phyloP scores from a whole-genome alignment of 2,888 invertebrate genomes.

The Empis livida region DNA sequence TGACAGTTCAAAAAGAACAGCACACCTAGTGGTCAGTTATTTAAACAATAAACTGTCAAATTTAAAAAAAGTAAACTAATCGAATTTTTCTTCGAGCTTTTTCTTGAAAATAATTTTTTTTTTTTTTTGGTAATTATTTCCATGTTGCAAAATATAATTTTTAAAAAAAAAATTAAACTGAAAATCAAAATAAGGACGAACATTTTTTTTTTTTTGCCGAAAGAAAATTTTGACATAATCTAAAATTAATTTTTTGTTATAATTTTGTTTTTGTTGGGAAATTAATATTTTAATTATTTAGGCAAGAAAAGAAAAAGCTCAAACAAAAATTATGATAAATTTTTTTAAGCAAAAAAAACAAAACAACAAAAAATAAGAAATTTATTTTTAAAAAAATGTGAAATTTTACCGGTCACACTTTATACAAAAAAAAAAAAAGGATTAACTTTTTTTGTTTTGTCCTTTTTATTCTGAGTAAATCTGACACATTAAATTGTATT shows the following conservation, averaged over 20 bases:
- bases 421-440: neutral
- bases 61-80: neutral
- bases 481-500: slow-evolving; percentile 2
- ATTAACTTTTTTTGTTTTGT: no score
- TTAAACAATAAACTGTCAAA: neutral
- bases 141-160: neutral
- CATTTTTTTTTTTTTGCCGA: no score
- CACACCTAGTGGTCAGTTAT: neutral
- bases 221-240: slow-evolving; percentile 16
- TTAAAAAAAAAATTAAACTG: slow-evolving; percentile 11
- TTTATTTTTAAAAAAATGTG: no score
- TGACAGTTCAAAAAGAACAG: no score
- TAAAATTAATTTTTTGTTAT: slow-evolving; percentile 13
- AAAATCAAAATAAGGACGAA: no score
- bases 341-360: slow-evolving; percentile 9
- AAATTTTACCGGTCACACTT: no score
- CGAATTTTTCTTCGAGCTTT: neutral
- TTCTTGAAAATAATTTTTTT: neutral
- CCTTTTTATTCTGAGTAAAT: no score
- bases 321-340: slow-evolving; percentile 20
- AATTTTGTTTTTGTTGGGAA: slow-evolving; percentile 1
- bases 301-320: slow-evolving; percentile 37
- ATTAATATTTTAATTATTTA: slow-evolving; percentile 8
- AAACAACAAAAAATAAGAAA: slow-evolving; percentile 15
- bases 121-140: no score